A percentile compares a stretch with the other conserved stretches of the same genome.
These are phyloP conservation scores for Laticauda colubrina DNA, from an alignment of 2,113 vertebrate species.

Conservation along the genomic window DNA sequence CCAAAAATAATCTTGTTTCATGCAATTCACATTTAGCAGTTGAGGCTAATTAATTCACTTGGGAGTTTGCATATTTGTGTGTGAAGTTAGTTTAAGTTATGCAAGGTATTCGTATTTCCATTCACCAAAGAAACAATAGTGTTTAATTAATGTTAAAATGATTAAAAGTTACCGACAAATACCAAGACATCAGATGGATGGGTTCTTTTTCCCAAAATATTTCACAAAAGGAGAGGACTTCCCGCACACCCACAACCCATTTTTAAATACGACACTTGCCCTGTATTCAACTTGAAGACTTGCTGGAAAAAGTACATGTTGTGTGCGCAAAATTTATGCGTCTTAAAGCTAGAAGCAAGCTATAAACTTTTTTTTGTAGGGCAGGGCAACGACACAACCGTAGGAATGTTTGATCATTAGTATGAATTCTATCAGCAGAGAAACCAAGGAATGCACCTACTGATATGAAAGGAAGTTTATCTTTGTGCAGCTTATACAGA, in stretches of 20 bases:
- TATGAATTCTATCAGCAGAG: neutral
- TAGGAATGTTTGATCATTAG: neutral
- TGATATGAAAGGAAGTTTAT: neutral
- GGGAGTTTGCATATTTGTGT: constrained; percentile 37
- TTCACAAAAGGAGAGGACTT: neutral
- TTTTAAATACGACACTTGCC: constrained; percentile 13
- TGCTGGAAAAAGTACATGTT: neutral
- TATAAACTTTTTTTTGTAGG: neutral
- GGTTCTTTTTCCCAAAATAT: constrained; percentile 23
- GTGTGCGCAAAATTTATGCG: neutral
- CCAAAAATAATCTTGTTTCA: neutral
- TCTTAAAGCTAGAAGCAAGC: neutral
- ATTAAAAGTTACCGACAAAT: constrained; percentile 48
- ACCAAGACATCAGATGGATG: constrained; percentile 40
- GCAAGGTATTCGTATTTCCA: constrained; percentile 57
- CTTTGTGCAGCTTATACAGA: neutral
- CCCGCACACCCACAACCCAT: neutral
- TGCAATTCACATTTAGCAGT: constrained; percentile 15
- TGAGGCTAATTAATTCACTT: constrained; percentile 27
- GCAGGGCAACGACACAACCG: neutral
- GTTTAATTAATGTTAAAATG: constrained; percentile 54
- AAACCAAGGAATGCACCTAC: neutral
- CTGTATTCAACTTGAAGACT: neutral
- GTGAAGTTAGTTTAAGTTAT: constrained; percentile 55
- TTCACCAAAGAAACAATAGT: constrained; percentile 13